Base-by-base conservation (phyloP, 2,113 vertebrate genomes). In the Archocentrus centrarchus region DNA sequence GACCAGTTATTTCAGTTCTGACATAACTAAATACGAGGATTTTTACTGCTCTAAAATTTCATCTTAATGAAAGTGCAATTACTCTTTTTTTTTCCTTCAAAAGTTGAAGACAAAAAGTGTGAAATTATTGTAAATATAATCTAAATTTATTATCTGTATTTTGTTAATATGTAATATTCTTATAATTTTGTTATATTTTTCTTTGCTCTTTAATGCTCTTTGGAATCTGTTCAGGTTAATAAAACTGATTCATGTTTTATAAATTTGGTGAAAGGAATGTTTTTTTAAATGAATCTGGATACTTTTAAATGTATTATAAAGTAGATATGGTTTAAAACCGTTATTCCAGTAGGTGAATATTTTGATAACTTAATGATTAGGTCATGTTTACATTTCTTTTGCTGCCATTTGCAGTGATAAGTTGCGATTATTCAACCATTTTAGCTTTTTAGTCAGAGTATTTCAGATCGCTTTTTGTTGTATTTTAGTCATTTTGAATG, bases 41-140 rank as follows among this genome's bases (percentile, higher is more conserved):
- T 82, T 70, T 61, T 61, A 66, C 57, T 57, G 60, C 9, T 80
- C 76, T 47, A 62, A 60, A 30, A 80, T 86, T 84, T 70, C 58
- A 92, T 75, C 76, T 81, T 58, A 80, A 87, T 84, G 37, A 83
- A 94, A 93, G 95, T 96, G 95, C 95, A 96, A 96, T 96, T 88
- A 86, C 57, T 79, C 78, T 55, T 87, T 88, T 83, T 87, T 88
- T 83, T 88, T 84, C 55, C 27, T 62, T 41, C 30, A 80, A 55
- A 80, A 59, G 73, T n/a, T 84, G 20, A 81, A 83, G 47, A 66
- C 55, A 86, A 75, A 75, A 9, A 86, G 77, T 32, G 80, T 89
- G 84, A 91, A 93, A 93, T 94, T 84, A 85, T 92, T 95, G 30
- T 63, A 87, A 94, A 91, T 86, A 86, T 88, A 86, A 94, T 88